A percentile compares a stretch with the other conserved stretches of the same genome.
These are phyloP conservation scores for Dicrurus megarhynchus DNA, from an alignment of 2,113 vertebrate genomes.

Conservation along the genomic window DNA sequence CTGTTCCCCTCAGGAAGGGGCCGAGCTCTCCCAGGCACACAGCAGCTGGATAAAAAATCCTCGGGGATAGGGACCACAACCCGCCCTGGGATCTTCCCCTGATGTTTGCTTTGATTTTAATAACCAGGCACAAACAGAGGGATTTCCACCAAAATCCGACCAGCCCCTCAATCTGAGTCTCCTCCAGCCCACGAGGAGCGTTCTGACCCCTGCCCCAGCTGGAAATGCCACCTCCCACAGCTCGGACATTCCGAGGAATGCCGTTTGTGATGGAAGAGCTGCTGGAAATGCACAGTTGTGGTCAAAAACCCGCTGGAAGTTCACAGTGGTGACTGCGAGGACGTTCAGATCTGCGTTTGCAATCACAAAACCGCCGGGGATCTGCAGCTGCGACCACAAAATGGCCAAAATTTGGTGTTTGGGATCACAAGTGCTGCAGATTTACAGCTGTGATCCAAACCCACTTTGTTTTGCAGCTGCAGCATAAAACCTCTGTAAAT, in stretches of 20 bases:
- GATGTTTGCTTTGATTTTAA: not conserved
- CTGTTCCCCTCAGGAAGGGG: not conserved
- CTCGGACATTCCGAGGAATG: not conserved
- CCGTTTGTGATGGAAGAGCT: not conserved
- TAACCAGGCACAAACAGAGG: not conserved
- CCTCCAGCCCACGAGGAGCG: not conserved
- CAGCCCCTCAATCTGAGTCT: not conserved
- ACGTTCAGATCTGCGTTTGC: accelerated
- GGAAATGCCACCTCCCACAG: not conserved
- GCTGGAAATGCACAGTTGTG: not conserved
- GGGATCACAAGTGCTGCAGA: not conserved
- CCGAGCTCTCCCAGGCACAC: not conserved
- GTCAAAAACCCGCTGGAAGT: not conserved
- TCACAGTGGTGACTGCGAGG: not conserved
- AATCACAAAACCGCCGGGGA: accelerated
- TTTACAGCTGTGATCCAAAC: not conserved
- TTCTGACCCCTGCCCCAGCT: not conserved
- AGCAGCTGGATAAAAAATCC: not conserved
- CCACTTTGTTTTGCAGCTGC: too few species aligned
- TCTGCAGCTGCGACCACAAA: not conserved
- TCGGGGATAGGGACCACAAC: not conserved
- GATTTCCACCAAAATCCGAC: not conserved
- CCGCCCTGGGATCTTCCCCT: not conserved
- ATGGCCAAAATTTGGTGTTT: not conserved
- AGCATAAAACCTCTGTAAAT: not conserved